Evolutionary conservation across 2,888 invertebrate genomes (phyloP).

Genomic region (Standfussiana lucernea): DNA sequence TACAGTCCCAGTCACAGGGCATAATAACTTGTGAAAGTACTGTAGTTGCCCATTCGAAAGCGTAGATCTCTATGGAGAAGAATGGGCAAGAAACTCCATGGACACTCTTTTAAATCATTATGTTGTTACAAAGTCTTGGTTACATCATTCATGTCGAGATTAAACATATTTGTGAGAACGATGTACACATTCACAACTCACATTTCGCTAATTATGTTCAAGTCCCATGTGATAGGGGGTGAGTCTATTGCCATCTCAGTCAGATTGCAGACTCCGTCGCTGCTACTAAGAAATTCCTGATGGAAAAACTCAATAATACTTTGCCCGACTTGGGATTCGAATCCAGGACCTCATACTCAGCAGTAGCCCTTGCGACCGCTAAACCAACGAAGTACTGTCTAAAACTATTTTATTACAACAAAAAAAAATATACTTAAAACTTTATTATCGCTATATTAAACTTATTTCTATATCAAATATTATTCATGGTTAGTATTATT

Average conservation of each 20-base stretch:
- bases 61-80: too few relatives aligned
- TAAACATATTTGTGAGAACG: too few relatives aligned
- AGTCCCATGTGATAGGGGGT: neutral
- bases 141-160: too few relatives aligned
- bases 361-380: neutral
- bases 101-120: too few relatives aligned
- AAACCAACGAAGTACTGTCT: neutral
- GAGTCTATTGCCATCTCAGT: neutral
- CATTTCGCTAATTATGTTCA: neutral
- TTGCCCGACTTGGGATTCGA: neutral
- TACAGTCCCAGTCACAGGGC: too few relatives aligned
- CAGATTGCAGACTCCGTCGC: neutral
- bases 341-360: neutral
- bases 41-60: too few relatives aligned
- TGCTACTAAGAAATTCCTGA: neutral
- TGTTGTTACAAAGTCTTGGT: too few relatives aligned
- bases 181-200: too few relatives aligned
- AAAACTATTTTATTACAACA: neutral
- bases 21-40: too few relatives aligned
- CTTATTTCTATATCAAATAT: conserved; percentile 5
- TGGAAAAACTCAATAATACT: neutral
- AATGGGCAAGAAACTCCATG: too few relatives aligned
- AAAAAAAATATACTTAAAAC: neutral
- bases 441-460: neutral
- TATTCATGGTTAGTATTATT: neutral